These are phyloP conservation scores for Drosophila bocki DNA, from an alignment of 1,140 invertebrate species.

Conservation along the genomic window DNA sequence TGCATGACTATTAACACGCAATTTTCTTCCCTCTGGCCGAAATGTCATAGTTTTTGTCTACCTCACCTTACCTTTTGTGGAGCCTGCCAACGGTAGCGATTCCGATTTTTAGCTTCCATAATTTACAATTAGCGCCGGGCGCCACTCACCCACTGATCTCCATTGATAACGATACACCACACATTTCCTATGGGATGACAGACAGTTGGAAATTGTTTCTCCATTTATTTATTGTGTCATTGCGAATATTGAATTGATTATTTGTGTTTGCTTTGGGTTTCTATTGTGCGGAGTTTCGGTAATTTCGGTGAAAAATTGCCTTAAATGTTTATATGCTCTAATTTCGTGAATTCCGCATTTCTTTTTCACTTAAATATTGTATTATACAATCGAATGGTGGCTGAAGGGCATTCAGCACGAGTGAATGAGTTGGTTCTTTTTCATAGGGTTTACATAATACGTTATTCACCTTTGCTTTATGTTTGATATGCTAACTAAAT, in stretches of 20 bases:
- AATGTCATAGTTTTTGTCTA: constrained; percentile 59
- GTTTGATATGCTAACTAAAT: constrained; percentile 3
- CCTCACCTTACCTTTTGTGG: background rate
- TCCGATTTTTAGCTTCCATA: constrained; percentile 32
- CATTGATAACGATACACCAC: constrained; percentile 54
- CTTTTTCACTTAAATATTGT: constrained; percentile 29
- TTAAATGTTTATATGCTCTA: constrained; percentile 71
- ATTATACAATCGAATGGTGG: constrained; percentile 55
- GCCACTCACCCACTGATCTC: constrained; percentile 74
- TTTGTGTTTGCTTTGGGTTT: constrained; percentile 42
- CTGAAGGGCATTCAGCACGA: constrained; percentile 24
- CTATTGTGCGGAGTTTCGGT: constrained; percentile 57
- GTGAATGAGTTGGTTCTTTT: constrained; percentile 43
- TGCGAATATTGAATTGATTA: constrained; percentile 58
- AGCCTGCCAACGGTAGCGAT: constrained; percentile 53
- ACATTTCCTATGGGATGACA: constrained; percentile 37
- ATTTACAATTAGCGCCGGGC: constrained; percentile 62
- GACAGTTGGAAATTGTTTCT: constrained; percentile 56
- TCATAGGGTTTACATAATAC: constrained; percentile 19
- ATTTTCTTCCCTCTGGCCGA: constrained; percentile 64
- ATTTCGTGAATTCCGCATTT: constrained; percentile 65
- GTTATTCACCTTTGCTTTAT: background rate
- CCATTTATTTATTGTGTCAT: constrained; percentile 77
- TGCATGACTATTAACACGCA: constrained; percentile 70
- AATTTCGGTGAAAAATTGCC: constrained; percentile 52